A percentile compares a stretch with the other conserved stretches of the same genome.
Evolutionary conservation across 2,888 invertebrate species (phyloP).

Genomic region (Geotrupes spiniger): DNA sequence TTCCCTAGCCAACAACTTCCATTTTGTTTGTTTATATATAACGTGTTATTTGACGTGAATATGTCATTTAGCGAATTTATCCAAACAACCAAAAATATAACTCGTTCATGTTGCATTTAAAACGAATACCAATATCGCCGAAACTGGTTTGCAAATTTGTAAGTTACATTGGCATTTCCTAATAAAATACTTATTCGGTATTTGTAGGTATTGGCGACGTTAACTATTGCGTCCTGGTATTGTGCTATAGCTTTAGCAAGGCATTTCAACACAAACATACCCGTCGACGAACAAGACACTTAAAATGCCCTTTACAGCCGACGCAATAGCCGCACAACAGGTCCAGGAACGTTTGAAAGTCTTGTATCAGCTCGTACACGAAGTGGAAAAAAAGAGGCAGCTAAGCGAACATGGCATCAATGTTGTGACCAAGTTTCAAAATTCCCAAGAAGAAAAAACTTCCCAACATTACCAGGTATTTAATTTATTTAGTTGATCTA

Average conservation of each 20-base stretch:
- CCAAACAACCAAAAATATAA: too few species aligned
- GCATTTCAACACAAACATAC: constrained; percentile 24
- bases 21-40: too few species aligned
- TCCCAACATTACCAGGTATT: constrained; percentile 41
- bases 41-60: too few species aligned
- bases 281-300: background rate
- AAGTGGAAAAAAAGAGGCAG: constrained; percentile 77
- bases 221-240: constrained; percentile 54
- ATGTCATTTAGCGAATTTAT: too few species aligned
- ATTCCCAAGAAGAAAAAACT: constrained; percentile 39
- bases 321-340: constrained; percentile 65
- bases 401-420: constrained; percentile 78
- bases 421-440: constrained; percentile 72
- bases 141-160: constrained; percentile 35
- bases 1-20: too few species aligned
- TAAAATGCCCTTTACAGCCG: constrained; percentile 73
- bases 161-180: too few species aligned
- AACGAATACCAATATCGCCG: constrained; percentile 20
- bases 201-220: constrained; percentile 18
- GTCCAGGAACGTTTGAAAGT: constrained; percentile 76
- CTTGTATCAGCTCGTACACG: constrained; percentile 72
- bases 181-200: too few species aligned
- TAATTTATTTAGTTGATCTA: constrained; percentile 3
- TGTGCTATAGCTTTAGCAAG: constrained; percentile 54
- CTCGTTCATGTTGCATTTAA: constrained; percentile 17